Evolutionary conservation across 2,797 vertebrate species (phyloP), one percentile per base, ranked within the genome.

Genomic region (Chromobotia macracanthus): DNA sequence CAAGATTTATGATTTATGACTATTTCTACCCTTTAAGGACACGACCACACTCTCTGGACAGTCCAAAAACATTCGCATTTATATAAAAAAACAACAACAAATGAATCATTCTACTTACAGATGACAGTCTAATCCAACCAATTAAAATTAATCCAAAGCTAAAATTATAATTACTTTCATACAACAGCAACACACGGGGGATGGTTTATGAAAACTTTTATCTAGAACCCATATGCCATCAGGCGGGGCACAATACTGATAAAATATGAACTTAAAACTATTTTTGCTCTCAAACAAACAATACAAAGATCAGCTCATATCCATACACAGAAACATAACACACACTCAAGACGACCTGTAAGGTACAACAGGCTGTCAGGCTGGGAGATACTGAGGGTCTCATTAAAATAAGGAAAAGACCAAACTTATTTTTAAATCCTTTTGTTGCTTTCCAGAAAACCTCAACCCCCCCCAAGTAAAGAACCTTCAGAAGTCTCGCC

Each of bases 371-470:
- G 44, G 55, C 25, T 21, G 64, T 60, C 50, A 25, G 73, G 2
- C 68, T 13, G 51, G 19, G 28, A 79, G 77, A 82, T 53, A 70
- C 58, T 53, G 7, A 48, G 48, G 80, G 77, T 28, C 67, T 80
- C 76, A 80, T 78, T 68, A 66, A 79, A 75, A 85, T 81, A 74
- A 65, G 73, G 41, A 80, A 86, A 21, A 74, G 82, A 64, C 44
- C 61, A 83, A 74, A 87, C 82, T 69, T 84, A 82, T 82, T 87
- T 86, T 82, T 65, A 72, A 79, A 83, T 85, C 80, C 87, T 90
- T 91, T 90, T 83, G 87, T 90, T 83, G 82, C 75, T 70, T 83
- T 91, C 87, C 88, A 92, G 85, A 89, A 88, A 87, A 71, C 38
- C 18, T 56, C 50, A 28, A 48, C 61, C 31, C 46, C 53, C 77